phyloP scores from a whole-genome alignment of 1,140 invertebrate genomes.

The Aporrectodea caliginosa region DNA sequence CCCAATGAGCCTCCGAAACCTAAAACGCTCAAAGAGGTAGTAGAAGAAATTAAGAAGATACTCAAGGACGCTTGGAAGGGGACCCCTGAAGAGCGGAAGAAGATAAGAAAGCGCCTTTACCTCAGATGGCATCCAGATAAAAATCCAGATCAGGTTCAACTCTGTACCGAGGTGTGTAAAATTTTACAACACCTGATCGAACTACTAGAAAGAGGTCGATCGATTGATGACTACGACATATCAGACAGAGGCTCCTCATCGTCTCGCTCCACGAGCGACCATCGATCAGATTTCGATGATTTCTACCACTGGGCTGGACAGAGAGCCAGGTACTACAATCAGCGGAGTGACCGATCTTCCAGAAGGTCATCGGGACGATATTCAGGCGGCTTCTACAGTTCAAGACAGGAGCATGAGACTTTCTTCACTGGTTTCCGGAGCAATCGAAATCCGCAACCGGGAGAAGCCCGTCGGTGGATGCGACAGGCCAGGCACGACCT shows the following conservation, averaged over 20 bases:
- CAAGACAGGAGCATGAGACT: too few relatives aligned
- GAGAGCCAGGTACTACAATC: background rate
- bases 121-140: too few relatives aligned
- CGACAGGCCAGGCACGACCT: conserved; percentile 1
- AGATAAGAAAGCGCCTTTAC: conserved; percentile 25
- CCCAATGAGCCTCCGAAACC: too few relatives aligned
- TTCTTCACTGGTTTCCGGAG: background rate
- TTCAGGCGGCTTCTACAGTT: too few relatives aligned
- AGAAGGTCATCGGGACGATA: background rate
- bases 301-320: too few relatives aligned
- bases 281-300: background rate
- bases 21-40: background rate
- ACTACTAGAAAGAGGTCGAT: conserved; percentile 15
- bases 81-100: conserved; percentile 28
- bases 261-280: background rate
- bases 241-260: too few relatives aligned
- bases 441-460: background rate
- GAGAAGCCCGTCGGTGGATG: conserved; percentile 2
- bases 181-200: conserved; percentile 34
- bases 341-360: background rate
- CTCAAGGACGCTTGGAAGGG: conserved; percentile 37
- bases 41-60: conserved; percentile 33
- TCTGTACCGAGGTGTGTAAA: conserved; percentile 41
- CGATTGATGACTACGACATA: background rate
- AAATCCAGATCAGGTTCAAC: conserved; percentile 36